Conservation (phyloP, 2,113 vertebrate genomes). For the Aspidoscelis tigris region DNA sequence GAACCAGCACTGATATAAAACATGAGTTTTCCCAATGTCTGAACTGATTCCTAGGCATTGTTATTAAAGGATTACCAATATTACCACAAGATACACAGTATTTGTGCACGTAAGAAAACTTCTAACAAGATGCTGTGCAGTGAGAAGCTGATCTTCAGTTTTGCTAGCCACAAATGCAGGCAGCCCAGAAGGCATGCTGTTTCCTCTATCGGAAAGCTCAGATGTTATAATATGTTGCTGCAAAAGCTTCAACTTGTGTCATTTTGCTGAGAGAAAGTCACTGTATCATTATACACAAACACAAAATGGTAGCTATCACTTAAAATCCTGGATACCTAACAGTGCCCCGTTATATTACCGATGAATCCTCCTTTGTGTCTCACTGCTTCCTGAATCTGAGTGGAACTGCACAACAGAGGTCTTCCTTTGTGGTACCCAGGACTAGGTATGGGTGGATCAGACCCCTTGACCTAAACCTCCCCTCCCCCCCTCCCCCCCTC, state of each 20-base stretch:
- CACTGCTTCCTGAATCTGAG: not conserved
- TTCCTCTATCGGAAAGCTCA: not conserved
- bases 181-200: not conserved
- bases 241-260: not conserved
- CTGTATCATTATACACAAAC: not conserved
- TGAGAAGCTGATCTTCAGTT: not conserved
- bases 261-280: not conserved
- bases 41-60: not conserved
- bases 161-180: not conserved
- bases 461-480: too few species aligned
- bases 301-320: not conserved
- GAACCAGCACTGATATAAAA: not conserved
- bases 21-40: not conserved
- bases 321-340: not conserved
- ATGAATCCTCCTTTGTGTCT: not conserved
- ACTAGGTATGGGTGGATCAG: too few species aligned
- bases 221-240: not conserved
- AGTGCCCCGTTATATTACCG: not conserved
- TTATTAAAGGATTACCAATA: not conserved
- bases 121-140: not conserved
- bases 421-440: not conserved
- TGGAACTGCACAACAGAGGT: not conserved
- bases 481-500: too few species aligned
- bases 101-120: not conserved
- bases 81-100: not conserved